Base-by-base conservation (phyloP, 1,140 invertebrate genomes). In the Trichoplusia ni region DNA sequence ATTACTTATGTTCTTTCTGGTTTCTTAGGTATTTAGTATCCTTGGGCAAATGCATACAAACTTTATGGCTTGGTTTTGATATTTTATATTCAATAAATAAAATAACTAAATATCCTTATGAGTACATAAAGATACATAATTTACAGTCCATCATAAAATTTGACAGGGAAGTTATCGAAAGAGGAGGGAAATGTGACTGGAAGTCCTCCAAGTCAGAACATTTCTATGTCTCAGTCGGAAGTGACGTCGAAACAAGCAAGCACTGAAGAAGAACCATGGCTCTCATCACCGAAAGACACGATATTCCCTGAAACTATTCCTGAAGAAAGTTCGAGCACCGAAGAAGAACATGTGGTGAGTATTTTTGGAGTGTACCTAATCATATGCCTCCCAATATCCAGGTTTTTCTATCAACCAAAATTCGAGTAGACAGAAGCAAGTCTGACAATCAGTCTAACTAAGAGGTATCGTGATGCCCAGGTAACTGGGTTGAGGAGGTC, bases 281-380 rank as follows among this genome's bases (percentile, higher is more conserved):
- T 96, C 1, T 95, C 95, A 0, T 96, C 95, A 0, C 95, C 95
- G 3, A 97, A 96, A 81, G 96, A 97, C 64, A 96, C 95, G 2
- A 94, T 94, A 37, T 97, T 97, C 83, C 96, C 96, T 0, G 96
- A 98, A 92, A 97, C 96, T 0, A 97, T 97, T 70, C 96, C 96
- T 0, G 96, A 98, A 90, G 97, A 98, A 84, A 97, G 95, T 79
- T 97, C 96, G 2, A 97, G 96, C 71, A 95, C 95, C 38, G 96
- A 97, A 87, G 97, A 97, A 81, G 96, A 98, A 86, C 96, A 97
- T 82, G 96, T 97, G 74, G 96, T 95, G 79, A 65, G 72, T 25
- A 11, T 35, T 47, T 33, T 33, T n/a, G n/a, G n/a, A n/a, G n/a
- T n/a, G n/a, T n/a, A n/a, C n/a, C n/a, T n/a, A n/a, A n/a, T n/a